Conservation (phyloP, 2,888 invertebrate species). For the Torymus texanus region DNA sequence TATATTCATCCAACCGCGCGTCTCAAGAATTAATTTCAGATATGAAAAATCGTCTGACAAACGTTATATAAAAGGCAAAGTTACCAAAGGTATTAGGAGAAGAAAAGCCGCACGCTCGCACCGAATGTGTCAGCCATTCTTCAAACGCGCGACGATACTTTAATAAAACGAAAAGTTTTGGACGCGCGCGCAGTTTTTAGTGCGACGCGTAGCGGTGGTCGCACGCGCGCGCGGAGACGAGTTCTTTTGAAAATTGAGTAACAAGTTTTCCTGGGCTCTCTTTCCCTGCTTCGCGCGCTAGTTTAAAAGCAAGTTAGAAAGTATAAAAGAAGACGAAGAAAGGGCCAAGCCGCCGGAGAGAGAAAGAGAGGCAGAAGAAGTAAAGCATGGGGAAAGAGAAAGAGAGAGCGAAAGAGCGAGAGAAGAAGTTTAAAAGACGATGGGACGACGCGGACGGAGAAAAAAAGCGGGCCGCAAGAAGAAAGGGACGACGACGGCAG, state of each 20-base stretch:
- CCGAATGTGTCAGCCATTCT: slow-evolving; percentile 1
- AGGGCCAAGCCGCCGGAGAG: neutral
- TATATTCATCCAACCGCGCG: no score
- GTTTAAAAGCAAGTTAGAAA: slow-evolving; percentile 44
- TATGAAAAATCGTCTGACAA: neutral
- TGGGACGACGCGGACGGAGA: neutral
- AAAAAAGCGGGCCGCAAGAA: slow-evolving; percentile 5
- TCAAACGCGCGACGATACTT: slow-evolving; percentile 3
- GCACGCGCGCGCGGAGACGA: neutral
- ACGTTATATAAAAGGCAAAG: neutral
- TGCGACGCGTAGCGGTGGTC: neutral
- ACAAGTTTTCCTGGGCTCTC: slow-evolving; percentile 26
- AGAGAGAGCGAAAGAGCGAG: neutral
- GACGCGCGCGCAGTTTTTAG: slow-evolving; percentile 16
- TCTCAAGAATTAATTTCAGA: no score
- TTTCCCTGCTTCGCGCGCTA: neutral
- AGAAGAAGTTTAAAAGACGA: slow-evolving; percentile 27
- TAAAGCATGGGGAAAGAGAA: slow-evolving; percentile 19
- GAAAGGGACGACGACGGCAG: slow-evolving; percentile 1
- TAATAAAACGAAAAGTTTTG: slow-evolving; percentile 35
- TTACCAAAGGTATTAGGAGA: neutral
- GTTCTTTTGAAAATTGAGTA: slow-evolving; percentile 49
- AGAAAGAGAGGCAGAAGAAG: neutral
- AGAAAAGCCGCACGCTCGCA: neutral
- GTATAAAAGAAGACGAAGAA: slow-evolving; percentile 26